Percentiles rank a stretch among this genome's conserved stretches.
phyloP scores from a whole-genome alignment of 1,140 invertebrate genomes.

The Leptinotarsa defecta region DNA sequence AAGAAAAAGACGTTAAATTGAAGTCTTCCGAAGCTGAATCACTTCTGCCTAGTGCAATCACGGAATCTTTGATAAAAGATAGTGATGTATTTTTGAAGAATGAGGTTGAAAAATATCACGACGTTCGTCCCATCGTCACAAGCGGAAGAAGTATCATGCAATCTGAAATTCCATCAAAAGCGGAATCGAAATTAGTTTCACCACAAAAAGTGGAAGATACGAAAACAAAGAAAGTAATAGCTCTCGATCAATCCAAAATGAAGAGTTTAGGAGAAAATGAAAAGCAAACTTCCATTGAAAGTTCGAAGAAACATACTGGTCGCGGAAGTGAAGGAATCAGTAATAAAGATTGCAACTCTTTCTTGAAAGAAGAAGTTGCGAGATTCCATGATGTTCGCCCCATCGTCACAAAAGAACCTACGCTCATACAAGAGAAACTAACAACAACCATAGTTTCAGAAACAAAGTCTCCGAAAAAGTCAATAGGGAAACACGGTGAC shows the following conservation, averaged over 20 bases:
- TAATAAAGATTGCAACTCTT: slow-evolving; percentile 12
- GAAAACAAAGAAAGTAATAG: slow-evolving; percentile 22
- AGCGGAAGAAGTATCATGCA: slow-evolving; percentile 11
- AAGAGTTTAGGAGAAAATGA: slow-evolving; percentile 4
- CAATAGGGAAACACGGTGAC: slow-evolving; percentile 6
- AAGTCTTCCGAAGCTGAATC: background rate
- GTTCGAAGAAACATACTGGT: too few relatives aligned
- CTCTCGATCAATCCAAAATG: slow-evolving; percentile 30
- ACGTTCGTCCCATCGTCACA: slow-evolving; percentile 25
- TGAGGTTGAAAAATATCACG: slow-evolving; percentile 37
- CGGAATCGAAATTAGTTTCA: slow-evolving; percentile 29
- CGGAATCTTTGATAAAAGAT: slow-evolving; percentile 21
- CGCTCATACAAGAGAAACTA: background rate
- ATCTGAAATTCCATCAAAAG: slow-evolving; percentile 25
- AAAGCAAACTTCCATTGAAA: too few relatives aligned
- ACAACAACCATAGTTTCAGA: background rate
- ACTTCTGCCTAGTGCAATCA: slow-evolving; percentile 15
- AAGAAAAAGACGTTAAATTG: slow-evolving; percentile 5
- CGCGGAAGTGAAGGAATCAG: background rate
- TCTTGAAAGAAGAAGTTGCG: slow-evolving; percentile 32
- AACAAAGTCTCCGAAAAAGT: slow-evolving; percentile 7
- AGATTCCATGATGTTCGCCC: slow-evolving; percentile 32
- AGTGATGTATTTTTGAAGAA: slow-evolving; percentile 26
- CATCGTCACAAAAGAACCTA: background rate
- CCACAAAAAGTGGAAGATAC: background rate